Evolutionary conservation across 2,888 invertebrate genomes (phyloP).

Genomic region (Oscheius sp.): DNA sequence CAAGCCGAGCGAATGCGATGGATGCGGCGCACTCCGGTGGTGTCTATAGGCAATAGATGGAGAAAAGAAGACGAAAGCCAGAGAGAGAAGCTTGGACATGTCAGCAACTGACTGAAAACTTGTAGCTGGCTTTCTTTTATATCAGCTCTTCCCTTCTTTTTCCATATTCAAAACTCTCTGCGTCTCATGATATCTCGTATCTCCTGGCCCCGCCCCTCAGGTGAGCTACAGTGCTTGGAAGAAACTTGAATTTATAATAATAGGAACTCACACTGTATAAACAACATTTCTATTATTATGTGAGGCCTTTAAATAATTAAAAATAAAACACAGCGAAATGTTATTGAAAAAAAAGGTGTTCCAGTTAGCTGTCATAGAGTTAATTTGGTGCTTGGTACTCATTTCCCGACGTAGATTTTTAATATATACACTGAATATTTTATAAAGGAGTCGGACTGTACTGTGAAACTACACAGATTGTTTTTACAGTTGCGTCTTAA

Average conservation of each 20-base stretch:
- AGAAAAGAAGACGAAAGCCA: neutral
- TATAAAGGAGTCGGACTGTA: too few species aligned
- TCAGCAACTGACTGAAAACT: too few species aligned
- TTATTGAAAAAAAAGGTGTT: too few species aligned
- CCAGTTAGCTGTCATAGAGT: too few species aligned
- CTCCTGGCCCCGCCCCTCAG: conserved; percentile 10
- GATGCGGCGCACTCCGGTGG: neutral
- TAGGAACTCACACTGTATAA: neutral
- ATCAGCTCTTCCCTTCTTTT: conserved; percentile 3
- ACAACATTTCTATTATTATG: too few species aligned
- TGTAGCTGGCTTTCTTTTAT: conserved; percentile 8
- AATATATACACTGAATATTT: too few species aligned
- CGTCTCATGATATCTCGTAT: neutral
- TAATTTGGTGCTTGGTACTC: too few species aligned
- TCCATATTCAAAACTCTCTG: neutral
- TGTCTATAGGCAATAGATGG: neutral
- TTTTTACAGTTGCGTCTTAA: too few species aligned
- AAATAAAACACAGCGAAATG: too few species aligned
- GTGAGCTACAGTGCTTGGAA: neutral
- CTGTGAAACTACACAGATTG: too few species aligned
- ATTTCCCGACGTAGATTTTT: too few species aligned
- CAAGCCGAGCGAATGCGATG: neutral
- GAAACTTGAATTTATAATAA: neutral
- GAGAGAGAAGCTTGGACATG: neutral
- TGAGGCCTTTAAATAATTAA: too few species aligned